phyloP scores from a whole-genome alignment of 1,140 invertebrate genomes.

The Dendrolimus kikuchii region DNA sequence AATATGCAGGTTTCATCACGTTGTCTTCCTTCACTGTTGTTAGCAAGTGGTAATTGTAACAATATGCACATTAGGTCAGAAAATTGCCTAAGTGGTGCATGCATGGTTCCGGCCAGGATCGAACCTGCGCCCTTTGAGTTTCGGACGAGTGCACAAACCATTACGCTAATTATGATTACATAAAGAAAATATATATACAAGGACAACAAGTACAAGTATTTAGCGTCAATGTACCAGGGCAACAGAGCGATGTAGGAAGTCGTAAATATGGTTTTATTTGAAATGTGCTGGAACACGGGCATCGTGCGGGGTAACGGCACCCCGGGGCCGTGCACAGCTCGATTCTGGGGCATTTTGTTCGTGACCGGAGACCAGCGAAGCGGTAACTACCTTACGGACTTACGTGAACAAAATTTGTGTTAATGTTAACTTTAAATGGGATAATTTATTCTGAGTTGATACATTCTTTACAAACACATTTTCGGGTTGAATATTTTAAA shows the following conservation, averaged over 20 bases:
- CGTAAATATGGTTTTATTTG: conserved; percentile 53
- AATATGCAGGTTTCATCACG: too few species aligned
- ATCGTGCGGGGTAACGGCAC: conserved; percentile 37
- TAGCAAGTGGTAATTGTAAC: too few species aligned
- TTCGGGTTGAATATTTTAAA: too few species aligned
- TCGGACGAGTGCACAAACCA: too few species aligned
- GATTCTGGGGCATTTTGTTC: conserved; percentile 32
- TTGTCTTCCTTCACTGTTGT: too few species aligned
- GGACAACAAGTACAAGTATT: conserved; percentile 3
- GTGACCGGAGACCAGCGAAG: conserved; percentile 6
- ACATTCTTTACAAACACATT: too few species aligned
- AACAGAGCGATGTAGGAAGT: conserved; percentile 26
- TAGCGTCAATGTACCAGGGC: conserved; percentile 9
- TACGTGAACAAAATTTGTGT: neutral
- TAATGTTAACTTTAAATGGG: neutral
- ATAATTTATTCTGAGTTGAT: too few species aligned
- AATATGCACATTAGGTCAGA: too few species aligned
- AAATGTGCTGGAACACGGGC: conserved; percentile 36
- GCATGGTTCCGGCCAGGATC: too few species aligned
- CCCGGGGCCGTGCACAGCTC: conserved; percentile 35
- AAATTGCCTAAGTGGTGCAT: too few species aligned
- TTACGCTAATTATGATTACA: neutral
- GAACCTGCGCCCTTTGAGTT: too few species aligned
- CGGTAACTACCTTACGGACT: neutral
- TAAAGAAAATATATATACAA: too few species aligned